A percentile compares a stretch with the other conserved stretches of the same genome.
phyloP scores from a whole-genome alignment of 2,113 vertebrate genomes.

The Scartelaos histophorus region DNA sequence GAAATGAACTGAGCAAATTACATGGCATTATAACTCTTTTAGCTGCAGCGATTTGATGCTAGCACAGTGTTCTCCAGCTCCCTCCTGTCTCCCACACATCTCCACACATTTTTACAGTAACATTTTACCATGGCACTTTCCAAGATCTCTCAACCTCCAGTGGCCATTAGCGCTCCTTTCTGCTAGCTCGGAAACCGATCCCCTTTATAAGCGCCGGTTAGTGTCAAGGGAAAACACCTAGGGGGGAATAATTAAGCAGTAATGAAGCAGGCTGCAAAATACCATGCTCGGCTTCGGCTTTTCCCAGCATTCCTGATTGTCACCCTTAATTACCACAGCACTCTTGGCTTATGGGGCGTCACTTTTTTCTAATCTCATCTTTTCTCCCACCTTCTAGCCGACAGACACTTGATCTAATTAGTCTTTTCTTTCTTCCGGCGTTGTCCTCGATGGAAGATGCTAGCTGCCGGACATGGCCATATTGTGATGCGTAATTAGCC shows the following conservation, averaged over 20 bases:
- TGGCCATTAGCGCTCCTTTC: constrained; percentile 38
- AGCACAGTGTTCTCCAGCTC: neutral
- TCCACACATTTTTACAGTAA: constrained; percentile 16
- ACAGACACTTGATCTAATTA: constrained; percentile 61
- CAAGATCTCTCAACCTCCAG: constrained; percentile 44
- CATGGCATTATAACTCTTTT: neutral
- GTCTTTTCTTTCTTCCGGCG: constrained; percentile 19
- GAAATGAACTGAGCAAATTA: neutral
- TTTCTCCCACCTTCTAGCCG: constrained; percentile 35
- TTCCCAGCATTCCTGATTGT: constrained; percentile 68
- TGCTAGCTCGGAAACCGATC: constrained; percentile 45
- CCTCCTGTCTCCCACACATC: neutral
- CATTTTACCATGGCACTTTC: constrained; percentile 25
- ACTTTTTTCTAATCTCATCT: constrained; percentile 39
- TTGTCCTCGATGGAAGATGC: constrained; percentile 25
- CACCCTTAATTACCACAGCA: constrained; percentile 66
- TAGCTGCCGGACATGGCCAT: constrained; percentile 30
- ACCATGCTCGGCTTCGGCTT: constrained; percentile 53
- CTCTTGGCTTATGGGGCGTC: constrained; percentile 25
- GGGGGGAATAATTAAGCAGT: constrained; percentile 65
- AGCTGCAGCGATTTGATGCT: neutral
- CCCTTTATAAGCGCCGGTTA: constrained; percentile 68
- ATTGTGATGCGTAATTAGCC: constrained; percentile 56
- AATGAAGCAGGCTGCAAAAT: constrained; percentile 73
- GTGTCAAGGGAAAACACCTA: constrained; percentile 61